Evolutionary conservation across 2,113 vertebrate species (phyloP).

Genomic region (Beaufortia kweichowensis): DNA sequence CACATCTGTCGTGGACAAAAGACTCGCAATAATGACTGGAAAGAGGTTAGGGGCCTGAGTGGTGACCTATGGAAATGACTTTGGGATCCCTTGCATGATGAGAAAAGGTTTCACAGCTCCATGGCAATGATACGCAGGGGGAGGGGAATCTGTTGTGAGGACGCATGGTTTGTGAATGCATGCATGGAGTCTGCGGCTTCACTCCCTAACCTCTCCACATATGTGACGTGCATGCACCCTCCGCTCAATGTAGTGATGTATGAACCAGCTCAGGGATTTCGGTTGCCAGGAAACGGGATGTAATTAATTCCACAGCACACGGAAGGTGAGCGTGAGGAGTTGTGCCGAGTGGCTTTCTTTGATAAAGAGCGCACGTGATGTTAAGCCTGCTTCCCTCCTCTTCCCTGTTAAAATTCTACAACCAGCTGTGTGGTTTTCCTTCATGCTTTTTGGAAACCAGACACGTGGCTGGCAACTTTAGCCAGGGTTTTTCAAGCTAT

Average conservation of each 20-base stretch:
- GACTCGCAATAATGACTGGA: slow-evolving; percentile 52
- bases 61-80: slow-evolving; percentile 74
- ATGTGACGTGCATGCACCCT: not conserved
- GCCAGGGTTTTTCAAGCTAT: too few relatives aligned
- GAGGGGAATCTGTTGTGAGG: slow-evolving; percentile 9
- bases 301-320: slow-evolving; percentile 52
- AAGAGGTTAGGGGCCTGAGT: slow-evolving; percentile 39
- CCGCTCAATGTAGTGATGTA: slow-evolving; percentile 13
- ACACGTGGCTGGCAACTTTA: not conserved
- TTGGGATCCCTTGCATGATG: slow-evolving; percentile 51
- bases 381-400: not conserved
- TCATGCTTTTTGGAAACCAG: not conserved
- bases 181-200: not conserved
- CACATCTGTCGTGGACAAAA: slow-evolving; percentile 72
- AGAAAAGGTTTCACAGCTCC: slow-evolving; percentile 31
- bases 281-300: slow-evolving; percentile 51
- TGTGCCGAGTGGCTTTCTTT: slow-evolving; percentile 33
- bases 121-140: slow-evolving; percentile 10
- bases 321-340: slow-evolving; percentile 43
- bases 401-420: not conserved
- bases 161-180: slow-evolving; percentile 8
- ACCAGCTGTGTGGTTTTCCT: not conserved
- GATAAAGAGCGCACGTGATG: slow-evolving; percentile 43
- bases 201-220: not conserved
- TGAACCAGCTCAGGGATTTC: slow-evolving; percentile 33